A percentile compares a stretch with the other conserved stretches of the same genome.
Conservation (phyloP, 2,888 invertebrate genomes). For the Germaria angustata region DNA sequence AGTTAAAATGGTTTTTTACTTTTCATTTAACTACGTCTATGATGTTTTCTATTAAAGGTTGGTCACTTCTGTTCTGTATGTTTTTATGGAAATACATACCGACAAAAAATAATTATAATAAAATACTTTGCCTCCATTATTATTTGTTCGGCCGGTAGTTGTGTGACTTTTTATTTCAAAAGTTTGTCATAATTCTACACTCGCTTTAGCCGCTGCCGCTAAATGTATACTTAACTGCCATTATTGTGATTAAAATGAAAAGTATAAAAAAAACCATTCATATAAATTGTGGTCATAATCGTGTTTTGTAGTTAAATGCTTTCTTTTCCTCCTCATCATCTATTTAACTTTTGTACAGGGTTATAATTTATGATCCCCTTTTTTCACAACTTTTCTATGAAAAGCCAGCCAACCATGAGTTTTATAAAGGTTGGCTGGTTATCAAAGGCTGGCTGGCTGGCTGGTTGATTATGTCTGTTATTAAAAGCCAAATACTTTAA, state of each 20-base stretch:
- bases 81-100: neutral
- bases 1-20: too few relatives aligned
- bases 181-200: conserved; percentile 40
- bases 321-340: conserved; percentile 33
- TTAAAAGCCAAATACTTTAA: conserved; percentile 32
- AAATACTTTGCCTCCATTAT: neutral
- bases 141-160: conserved; percentile 44
- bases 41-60: too few relatives aligned
- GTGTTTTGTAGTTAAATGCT: conserved; percentile 60
- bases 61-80: too few relatives aligned
- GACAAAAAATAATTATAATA: neutral
- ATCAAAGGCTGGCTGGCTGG: neutral
- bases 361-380: conserved; percentile 61
- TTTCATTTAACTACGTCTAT: too few relatives aligned
- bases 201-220: conserved; percentile 18
- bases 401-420: conserved; percentile 53
- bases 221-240: conserved; percentile 37
- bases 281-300: conserved; percentile 57
- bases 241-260: conserved; percentile 43
- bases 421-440: conserved; percentile 23
- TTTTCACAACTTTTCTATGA: conserved; percentile 32
- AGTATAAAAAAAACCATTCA: conserved; percentile 32
- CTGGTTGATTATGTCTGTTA: conserved; percentile 7
- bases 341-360: conserved; percentile 60
- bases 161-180: conserved; percentile 34